These are phyloP conservation scores for Mastigias papua DNA, from an alignment of 30 jellyfish, hydroid and myxozoan genomes.

Conservation along the genomic window DNA sequence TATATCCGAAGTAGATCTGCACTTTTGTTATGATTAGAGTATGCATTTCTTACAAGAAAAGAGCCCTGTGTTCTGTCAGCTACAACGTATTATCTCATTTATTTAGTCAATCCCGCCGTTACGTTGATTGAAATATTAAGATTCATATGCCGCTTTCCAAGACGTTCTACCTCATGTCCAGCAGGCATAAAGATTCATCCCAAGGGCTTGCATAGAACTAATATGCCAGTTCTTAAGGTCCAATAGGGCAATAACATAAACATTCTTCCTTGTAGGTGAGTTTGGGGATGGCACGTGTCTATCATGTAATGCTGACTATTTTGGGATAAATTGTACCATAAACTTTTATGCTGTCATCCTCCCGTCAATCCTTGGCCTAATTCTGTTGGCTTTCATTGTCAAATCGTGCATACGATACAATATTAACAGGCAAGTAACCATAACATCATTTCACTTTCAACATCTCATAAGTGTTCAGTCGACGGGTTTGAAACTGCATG, in stretches of 20 bases:
- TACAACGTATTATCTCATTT: no score
- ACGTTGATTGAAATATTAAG: no score
- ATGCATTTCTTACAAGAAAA: no score
- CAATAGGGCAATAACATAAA: background rate
- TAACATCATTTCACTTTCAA: background rate
- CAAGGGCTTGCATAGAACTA: background rate
- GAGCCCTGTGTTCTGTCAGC: no score
- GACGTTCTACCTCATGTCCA: no score
- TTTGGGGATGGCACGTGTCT: slow-evolving; percentile 90
- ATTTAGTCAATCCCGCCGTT: no score
- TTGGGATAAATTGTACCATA: slow-evolving; percentile 88
- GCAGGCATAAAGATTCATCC: no score
- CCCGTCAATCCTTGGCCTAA: slow-evolving; percentile 74
- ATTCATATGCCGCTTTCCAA: no score
- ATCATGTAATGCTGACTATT: slow-evolving; percentile 80
- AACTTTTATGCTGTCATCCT: slow-evolving; percentile 80
- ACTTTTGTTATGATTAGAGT: no score
- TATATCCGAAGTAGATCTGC: no score
- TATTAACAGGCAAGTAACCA: slow-evolving; percentile 23
- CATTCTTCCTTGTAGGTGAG: slow-evolving; percentile 46
- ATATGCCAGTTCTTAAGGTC: background rate
- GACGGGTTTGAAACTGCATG: no score
- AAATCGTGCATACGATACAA: slow-evolving; percentile 28
- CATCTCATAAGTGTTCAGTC: no score
- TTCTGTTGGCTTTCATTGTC: slow-evolving; percentile 18